phyloP scores from a whole-genome alignment of 2,888 invertebrate species.

The Lapara coniferarum region DNA sequence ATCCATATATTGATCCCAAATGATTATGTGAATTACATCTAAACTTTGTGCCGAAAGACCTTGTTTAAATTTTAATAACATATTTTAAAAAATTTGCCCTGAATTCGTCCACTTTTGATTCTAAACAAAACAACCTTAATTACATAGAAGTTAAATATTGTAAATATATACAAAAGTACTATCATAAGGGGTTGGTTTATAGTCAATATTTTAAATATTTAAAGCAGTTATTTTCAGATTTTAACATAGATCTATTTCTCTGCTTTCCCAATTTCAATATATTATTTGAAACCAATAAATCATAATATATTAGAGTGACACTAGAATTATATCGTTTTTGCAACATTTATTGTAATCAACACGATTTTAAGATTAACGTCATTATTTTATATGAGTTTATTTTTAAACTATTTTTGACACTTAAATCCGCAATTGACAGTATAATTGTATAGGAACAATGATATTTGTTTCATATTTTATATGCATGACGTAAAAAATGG shows the following conservation, averaged over 20 bases:
- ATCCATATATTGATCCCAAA: neutral
- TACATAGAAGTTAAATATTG: neutral
- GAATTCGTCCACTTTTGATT: neutral
- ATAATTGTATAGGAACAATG: conserved; percentile 21
- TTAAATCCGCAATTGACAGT: conserved; percentile 4
- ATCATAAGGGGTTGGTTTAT: conserved; percentile 21
- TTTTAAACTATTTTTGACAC: neutral
- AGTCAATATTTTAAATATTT: conserved; percentile 3
- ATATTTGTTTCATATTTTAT: neutral
- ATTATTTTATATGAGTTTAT: neutral
- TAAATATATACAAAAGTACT: conserved; percentile 24
- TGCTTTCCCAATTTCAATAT: no score
- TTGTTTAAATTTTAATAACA: neutral
- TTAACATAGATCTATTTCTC: neutral
- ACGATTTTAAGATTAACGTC: neutral
- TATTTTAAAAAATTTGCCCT: neutral
- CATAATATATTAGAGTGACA: neutral
- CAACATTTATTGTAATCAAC: neutral
- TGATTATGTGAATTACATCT: neutral
- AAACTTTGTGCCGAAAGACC: neutral
- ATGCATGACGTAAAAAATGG: neutral
- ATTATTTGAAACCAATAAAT: no score
- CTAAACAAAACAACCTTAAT: neutral
- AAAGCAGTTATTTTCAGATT: conserved; percentile 1
- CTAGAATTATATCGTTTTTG: neutral